Evolutionary conservation across 2,888 invertebrate species (phyloP).

Genomic region (Plebejus anna): DNA sequence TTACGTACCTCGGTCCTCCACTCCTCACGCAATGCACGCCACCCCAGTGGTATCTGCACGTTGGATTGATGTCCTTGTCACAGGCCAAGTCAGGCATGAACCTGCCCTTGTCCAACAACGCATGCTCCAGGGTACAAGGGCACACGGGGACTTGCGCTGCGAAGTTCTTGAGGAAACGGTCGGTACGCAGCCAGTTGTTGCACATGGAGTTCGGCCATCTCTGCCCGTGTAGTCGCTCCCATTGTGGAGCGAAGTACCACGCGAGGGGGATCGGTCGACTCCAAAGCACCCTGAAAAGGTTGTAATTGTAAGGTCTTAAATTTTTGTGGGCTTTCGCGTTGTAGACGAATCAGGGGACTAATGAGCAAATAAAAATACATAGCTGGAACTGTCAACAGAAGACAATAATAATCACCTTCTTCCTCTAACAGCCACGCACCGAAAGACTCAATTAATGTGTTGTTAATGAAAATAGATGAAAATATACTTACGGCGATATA

Average conservation of each 20-base stretch:
- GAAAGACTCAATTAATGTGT: no score
- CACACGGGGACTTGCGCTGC: conserved; percentile 91
- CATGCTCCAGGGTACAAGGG: conserved; percentile 95
- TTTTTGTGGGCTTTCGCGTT: neutral
- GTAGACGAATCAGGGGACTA: neutral
- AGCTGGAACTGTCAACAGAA: no score
- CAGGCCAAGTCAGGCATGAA: conserved; percentile 94
- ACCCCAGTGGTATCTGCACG: conserved; percentile 92
- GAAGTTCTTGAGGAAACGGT: conserved; percentile 90
- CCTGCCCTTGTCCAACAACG: conserved; percentile 93
- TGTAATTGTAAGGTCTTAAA: neutral
- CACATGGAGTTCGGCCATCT: conserved; percentile 92
- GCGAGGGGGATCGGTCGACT: conserved; percentile 94
- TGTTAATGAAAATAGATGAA: no score
- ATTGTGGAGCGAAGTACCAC: conserved; percentile 95
- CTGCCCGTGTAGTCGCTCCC: conserved; percentile 88
- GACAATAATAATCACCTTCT: no score
- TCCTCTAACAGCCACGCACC: no score
- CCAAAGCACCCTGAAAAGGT: conserved; percentile 84
- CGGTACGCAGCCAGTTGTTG: conserved; percentile 93
- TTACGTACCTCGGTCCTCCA: conserved; percentile 90
- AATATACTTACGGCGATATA: conserved; percentile 84
- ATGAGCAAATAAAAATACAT: neutral
- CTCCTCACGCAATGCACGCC: conserved; percentile 96
- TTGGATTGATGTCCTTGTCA: conserved; percentile 93